Percentiles rank a stretch among this genome's conserved stretches.
phyloP scores from a whole-genome alignment of 2,888 invertebrate genomes.

The Villa cingulata region DNA sequence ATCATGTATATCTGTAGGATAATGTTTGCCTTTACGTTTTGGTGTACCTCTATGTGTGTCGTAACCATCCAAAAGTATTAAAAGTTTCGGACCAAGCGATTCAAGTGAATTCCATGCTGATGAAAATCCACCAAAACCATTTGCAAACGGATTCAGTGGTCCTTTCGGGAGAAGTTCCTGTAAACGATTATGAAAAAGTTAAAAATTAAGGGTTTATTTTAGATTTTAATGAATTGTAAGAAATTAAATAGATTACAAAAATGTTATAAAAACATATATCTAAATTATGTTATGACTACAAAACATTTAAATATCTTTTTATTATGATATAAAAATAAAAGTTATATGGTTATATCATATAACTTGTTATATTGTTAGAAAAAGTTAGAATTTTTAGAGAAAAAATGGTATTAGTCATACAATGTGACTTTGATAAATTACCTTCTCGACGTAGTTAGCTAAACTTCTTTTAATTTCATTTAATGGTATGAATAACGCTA shows the following conservation, averaged over 20 bases:
- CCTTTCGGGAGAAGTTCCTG: slow-evolving; percentile 37
- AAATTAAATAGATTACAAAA: no score
- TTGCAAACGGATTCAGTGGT: slow-evolving; percentile 23
- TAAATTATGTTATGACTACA: no score
- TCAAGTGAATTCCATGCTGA: slow-evolving; percentile 38
- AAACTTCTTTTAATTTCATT: slow-evolving; percentile 38
- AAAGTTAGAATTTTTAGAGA: no score
- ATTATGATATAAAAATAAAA: no score
- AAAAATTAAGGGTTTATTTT: no score
- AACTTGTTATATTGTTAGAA: no score
- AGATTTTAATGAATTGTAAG: no score
- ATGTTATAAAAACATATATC: no score
- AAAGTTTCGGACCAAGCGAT: slow-evolving; percentile 36
- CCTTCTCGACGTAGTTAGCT: slow-evolving; percentile 23
- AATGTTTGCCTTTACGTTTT: slow-evolving; percentile 31
- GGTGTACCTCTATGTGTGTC: slow-evolving; percentile 29
- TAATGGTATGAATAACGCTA: slow-evolving; percentile 40
- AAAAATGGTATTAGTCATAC: no score
- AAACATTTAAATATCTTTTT: no score
- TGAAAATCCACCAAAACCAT: slow-evolving; percentile 26
- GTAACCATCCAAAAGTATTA: slow-evolving; percentile 42
- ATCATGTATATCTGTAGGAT: slow-evolving; percentile 37
- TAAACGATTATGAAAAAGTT: neutral
- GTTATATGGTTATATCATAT: no score
- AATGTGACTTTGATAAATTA: slow-evolving; percentile 11